A percentile compares a stretch with the other conserved stretches of the same genome.
Conservation (phyloP, 2,888 invertebrate genomes). For the Leptopilina drosophilae region DNA sequence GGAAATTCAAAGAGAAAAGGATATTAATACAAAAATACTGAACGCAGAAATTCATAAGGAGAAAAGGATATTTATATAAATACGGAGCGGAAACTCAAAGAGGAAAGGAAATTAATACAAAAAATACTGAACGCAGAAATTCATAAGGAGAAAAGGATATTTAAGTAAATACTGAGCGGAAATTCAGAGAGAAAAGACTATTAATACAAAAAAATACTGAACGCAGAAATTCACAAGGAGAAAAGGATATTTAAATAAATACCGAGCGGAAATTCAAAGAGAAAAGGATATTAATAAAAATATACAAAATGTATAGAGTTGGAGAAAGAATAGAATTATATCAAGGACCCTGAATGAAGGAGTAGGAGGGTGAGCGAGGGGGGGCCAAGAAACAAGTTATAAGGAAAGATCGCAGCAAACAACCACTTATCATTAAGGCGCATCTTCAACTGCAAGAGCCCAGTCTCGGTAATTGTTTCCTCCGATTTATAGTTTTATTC, state of each 20-base stretch:
- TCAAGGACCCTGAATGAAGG: constrained; percentile 56
- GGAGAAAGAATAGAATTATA: constrained; percentile 39
- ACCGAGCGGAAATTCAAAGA: neutral
- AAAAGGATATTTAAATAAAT: too few relatives aligned
- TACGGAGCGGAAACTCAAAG: neutral
- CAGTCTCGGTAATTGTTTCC: constrained; percentile 75
- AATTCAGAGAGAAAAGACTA: constrained; percentile 45
- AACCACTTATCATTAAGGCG: constrained; percentile 75
- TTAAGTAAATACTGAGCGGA: too few relatives aligned
- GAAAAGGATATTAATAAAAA: constrained; percentile 56
- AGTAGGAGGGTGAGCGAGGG: constrained; percentile 44
- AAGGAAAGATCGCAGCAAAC: constrained; percentile 52
- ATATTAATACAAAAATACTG: constrained; percentile 54
- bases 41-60: neutral
- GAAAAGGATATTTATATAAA: too few relatives aligned
- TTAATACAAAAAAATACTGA: constrained; percentile 52
- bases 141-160: constrained; percentile 42
- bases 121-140: neutral
- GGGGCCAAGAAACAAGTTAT: constrained; percentile 46
- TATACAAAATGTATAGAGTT: constrained; percentile 17
- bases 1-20: constrained; percentile 39
- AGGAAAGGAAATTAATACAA: constrained; percentile 55
- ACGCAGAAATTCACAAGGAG: neutral
- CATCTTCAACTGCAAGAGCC: constrained; percentile 69
- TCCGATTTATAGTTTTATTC: constrained; percentile 76